Percentiles rank a stretch among this genome's conserved stretches.
Evolutionary conservation across 1,140 invertebrate genomes (phyloP).

Genomic region (Aphaenogaster rudis): DNA sequence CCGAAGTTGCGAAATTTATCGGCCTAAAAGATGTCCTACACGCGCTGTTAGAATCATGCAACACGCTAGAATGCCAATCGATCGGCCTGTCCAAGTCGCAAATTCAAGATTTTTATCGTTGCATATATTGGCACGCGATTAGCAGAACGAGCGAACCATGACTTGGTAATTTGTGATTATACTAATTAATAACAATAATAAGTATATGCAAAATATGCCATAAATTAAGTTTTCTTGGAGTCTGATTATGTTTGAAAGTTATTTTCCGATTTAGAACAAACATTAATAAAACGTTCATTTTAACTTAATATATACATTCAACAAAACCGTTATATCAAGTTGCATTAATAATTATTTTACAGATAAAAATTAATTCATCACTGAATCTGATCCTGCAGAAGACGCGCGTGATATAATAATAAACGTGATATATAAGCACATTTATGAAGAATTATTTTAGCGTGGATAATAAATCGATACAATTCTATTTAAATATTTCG

Average conservation of each 20-base stretch:
- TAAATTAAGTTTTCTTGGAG: not conserved
- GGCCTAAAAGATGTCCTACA: not conserved
- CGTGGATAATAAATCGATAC: not conserved
- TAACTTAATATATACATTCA: not conserved
- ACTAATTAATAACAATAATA: not conserved
- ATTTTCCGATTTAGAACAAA: not conserved
- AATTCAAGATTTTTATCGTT: not conserved
- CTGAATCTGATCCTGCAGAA: not conserved
- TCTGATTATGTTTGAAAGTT: not conserved
- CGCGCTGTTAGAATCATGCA: not conserved
- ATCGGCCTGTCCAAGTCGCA: not conserved
- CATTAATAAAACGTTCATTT: not conserved
- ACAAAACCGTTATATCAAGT: not conserved
- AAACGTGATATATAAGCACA: not conserved
- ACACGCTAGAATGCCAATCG: not conserved
- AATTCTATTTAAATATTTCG: not conserved
- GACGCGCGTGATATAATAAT: not conserved
- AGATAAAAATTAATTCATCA: not conserved
- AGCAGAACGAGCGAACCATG: too few relatives aligned
- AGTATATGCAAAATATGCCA: not conserved
- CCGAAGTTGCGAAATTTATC: conserved; percentile 47
- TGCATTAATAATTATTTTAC: not conserved
- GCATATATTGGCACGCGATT: not conserved
- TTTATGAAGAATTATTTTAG: not conserved
- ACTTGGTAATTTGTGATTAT: not conserved